Conservation (phyloP, 2,888 invertebrate species). For the Parnassius apollo region DNA sequence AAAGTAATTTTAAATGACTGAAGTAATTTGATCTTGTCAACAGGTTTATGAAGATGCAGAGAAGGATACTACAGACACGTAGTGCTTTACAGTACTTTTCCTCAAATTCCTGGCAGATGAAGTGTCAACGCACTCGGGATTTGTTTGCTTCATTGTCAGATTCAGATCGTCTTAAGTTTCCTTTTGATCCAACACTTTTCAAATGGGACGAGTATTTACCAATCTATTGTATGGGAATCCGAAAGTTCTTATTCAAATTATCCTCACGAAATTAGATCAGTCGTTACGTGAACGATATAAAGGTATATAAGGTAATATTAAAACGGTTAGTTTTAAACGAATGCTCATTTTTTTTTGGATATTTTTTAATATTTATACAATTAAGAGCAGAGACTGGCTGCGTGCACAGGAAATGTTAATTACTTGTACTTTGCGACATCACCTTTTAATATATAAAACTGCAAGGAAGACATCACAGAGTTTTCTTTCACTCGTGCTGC, state of each 20-base stretch:
- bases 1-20: too few species aligned
- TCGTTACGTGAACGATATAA: too few species aligned
- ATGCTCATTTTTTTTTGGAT: not conserved
- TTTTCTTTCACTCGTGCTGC: too few species aligned
- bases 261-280: too few species aligned
- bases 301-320: too few species aligned
- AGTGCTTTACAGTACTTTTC: constrained; percentile 34
- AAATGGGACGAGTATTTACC: constrained; percentile 36
- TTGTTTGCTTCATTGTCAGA: constrained; percentile 26
- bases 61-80: constrained; percentile 29
- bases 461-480: too few species aligned
- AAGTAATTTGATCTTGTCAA: constrained; percentile 18
- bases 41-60: constrained; percentile 45
- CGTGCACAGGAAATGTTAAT: too few species aligned
- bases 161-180: constrained; percentile 29
- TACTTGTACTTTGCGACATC: too few species aligned
- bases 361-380: not conserved
- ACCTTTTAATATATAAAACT: too few species aligned
- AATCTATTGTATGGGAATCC: constrained; percentile 29
- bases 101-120: constrained; percentile 32
- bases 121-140: constrained; percentile 25
- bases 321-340: too few species aligned
- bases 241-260: constrained; percentile 17
- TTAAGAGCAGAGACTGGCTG: too few species aligned
- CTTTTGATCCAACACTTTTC: constrained; percentile 34